Conservation (phyloP, 2,888 invertebrate species). For the Coenonympha arcania region DNA sequence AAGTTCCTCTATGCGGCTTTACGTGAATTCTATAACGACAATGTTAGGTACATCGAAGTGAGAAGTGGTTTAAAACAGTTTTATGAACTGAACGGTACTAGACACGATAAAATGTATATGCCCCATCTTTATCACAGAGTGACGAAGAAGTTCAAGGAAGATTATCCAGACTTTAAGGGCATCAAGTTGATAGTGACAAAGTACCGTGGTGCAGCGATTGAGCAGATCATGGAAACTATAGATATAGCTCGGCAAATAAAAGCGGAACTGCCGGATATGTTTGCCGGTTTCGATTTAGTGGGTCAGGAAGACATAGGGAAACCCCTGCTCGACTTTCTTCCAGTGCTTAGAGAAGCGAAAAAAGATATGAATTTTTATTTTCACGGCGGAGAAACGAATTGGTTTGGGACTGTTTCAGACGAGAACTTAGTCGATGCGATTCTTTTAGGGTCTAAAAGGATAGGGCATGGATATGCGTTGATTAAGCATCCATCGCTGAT, state of each 20-base stretch:
- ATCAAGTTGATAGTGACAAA: slow-evolving; percentile 77
- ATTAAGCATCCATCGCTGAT: slow-evolving; percentile 81
- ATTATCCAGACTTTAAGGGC: slow-evolving; percentile 79
- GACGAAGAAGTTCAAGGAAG: slow-evolving; percentile 70
- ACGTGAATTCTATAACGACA: slow-evolving; percentile 77
- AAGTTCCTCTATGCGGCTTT: slow-evolving; percentile 77
- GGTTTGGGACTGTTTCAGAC: slow-evolving; percentile 78
- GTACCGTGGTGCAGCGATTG: slow-evolving; percentile 38
- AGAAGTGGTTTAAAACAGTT: slow-evolving; percentile 74
- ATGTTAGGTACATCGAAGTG: slow-evolving; percentile 80
- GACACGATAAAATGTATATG: slow-evolving; percentile 67
- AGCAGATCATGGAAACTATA: slow-evolving; percentile 59
- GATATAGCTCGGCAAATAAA: slow-evolving; percentile 49
- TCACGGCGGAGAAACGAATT: slow-evolving; percentile 87
- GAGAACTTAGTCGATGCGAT: slow-evolving; percentile 85
- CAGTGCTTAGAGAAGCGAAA: slow-evolving; percentile 67
- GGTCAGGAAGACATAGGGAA: slow-evolving; percentile 84
- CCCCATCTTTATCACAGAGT: slow-evolving; percentile 72
- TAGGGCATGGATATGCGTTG: slow-evolving; percentile 85
- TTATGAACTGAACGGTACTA: slow-evolving; percentile 77
- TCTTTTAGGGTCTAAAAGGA: slow-evolving; percentile 80
- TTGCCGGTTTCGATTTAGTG: slow-evolving; percentile 86
- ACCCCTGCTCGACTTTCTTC: slow-evolving; percentile 75
- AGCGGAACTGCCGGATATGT: slow-evolving; percentile 75
- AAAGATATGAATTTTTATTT: slow-evolving; percentile 78